phyloP scores from a whole-genome alignment of 2,797 vertebrate species.

The Thaleichthys pacificus region DNA sequence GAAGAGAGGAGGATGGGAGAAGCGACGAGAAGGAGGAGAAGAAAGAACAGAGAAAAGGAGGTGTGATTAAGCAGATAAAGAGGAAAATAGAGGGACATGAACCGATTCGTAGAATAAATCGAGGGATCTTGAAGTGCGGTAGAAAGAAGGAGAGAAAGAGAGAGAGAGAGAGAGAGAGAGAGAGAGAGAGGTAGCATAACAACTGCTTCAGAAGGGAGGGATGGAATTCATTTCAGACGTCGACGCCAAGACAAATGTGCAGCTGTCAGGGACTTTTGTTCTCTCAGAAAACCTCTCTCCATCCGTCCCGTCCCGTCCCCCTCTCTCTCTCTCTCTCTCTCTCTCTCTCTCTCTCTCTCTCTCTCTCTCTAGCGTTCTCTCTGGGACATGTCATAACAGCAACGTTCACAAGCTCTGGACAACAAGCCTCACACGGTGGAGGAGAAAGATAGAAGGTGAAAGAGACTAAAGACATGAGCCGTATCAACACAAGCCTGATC shows the following conservation, averaged over 20 bases:
- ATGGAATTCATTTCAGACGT: constrained; percentile 67
- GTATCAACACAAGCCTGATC: no score
- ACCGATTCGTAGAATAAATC: neutral
- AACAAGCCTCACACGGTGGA: no score
- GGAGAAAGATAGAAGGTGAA: no score
- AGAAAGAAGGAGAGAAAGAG: constrained; percentile 15
- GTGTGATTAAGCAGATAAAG: constrained; percentile 18
- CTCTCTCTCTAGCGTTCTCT: neutral
- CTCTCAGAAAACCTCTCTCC: constrained; percentile 55
- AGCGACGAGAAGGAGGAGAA: constrained; percentile 22
- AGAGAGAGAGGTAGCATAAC: constrained; percentile 50
- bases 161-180: constrained; percentile 44
- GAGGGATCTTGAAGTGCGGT: neutral
- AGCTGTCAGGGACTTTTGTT: constrained; percentile 70
- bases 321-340: neutral
- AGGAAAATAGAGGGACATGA: constrained; percentile 16
- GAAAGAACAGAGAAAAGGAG: constrained; percentile 14
- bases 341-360: neutral
- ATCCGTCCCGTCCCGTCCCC: constrained; percentile 5
- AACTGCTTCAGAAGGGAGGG: constrained; percentile 66
- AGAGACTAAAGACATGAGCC: no score
- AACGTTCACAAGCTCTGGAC: no score
- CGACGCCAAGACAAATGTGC: constrained; percentile 65
- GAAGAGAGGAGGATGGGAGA: constrained; percentile 1
- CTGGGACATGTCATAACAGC: no score